Conservation (phyloP, 2,797 vertebrate genomes). For the Myiotriccus ornatus region DNA sequence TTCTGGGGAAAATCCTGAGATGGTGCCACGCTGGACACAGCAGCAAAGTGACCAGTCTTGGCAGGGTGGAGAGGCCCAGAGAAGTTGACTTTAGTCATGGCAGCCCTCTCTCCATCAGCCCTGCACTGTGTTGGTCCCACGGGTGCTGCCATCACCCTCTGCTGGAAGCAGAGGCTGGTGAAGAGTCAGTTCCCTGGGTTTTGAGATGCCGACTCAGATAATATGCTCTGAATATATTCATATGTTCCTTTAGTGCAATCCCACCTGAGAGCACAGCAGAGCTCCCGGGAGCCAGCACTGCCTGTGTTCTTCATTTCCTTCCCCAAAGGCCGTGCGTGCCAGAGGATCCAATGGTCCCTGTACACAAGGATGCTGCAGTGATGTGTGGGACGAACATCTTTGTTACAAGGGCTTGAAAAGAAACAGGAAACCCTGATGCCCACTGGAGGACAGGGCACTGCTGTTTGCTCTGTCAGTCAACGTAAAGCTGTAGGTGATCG, state of each 20-base stretch:
- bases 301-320: neutral
- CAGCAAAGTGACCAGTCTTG: fast-evolving
- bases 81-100: neutral
- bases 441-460: neutral
- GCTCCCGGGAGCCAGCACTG: neutral
- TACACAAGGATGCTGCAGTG: neutral
- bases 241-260: neutral
- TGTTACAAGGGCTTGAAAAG: neutral
- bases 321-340: neutral
- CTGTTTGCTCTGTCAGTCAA: neutral
- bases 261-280: neutral
- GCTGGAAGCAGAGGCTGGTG: neutral
- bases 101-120: neutral
- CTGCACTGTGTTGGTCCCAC: fast-evolving
- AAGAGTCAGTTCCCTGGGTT: neutral
- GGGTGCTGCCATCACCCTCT: neutral
- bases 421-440: neutral
- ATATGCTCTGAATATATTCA: neutral
- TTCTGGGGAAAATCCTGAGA: neutral
- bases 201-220: neutral
- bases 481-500: neutral
- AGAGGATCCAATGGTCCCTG: fast-evolving
- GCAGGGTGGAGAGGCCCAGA: neutral
- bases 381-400: neutral
- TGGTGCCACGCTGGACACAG: neutral